Percentiles rank a stretch among this genome's conserved stretches.
Conservation (phyloP, 2,797 vertebrate species). For the Enteromius viviparus region DNA sequence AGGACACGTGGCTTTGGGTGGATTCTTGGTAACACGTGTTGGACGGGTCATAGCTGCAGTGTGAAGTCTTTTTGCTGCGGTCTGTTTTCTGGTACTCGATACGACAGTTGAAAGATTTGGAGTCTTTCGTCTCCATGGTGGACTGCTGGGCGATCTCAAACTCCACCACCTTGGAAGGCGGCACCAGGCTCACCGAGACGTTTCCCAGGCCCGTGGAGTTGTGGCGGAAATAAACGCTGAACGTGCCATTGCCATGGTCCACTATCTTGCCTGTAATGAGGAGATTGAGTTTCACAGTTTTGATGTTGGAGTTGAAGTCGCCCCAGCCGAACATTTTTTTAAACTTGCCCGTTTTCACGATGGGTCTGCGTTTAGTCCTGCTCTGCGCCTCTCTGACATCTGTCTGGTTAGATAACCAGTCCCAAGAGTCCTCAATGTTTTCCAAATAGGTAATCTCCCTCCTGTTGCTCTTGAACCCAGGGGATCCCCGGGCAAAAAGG, state of each 20-base stretch:
- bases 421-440: constrained; percentile 94
- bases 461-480: constrained; percentile 82
- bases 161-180: constrained; percentile 97
- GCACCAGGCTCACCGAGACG: constrained; percentile 96
- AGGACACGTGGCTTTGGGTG: constrained; percentile 98
- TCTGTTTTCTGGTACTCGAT: constrained; percentile 99
- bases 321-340: constrained; percentile 99
- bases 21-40: constrained; percentile 99
- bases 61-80: constrained; percentile 95
- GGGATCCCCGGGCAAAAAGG: constrained; percentile 90
- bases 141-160: constrained; percentile 93
- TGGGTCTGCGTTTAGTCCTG: constrained; percentile 98
- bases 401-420: constrained; percentile 98
- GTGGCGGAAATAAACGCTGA: constrained; percentile 98
- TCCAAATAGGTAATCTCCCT: constrained; percentile 87
- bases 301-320: constrained; percentile 99
- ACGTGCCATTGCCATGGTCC: constrained; percentile 97
- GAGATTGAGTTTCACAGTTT: constrained; percentile 97
- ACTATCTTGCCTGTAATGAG: constrained; percentile 99
- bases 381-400: constrained; percentile 88
- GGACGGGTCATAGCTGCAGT: constrained; percentile 91
- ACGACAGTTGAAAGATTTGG: constrained; percentile 97
- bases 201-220: constrained; percentile 97
- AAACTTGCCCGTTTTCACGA: constrained; percentile 99
- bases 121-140: constrained; percentile 94